Percentiles rank a stretch among this genome's conserved stretches.
Evolutionary conservation across 2,113 vertebrate species (phyloP).

Genomic region (Chrysemys picta): DNA sequence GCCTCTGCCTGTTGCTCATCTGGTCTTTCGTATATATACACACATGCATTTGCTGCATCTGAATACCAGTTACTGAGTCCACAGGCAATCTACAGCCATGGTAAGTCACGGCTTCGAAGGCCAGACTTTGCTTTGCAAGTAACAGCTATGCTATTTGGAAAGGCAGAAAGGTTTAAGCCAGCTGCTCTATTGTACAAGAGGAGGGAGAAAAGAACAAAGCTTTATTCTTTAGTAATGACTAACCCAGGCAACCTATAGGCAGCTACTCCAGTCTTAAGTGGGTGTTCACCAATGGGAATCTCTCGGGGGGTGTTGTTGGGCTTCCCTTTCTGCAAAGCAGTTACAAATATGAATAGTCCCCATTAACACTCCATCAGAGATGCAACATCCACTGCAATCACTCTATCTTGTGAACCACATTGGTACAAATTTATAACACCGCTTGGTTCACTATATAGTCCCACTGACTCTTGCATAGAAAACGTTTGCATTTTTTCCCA

Average conservation of each 20-base stretch:
- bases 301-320: background rate
- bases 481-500: background rate
- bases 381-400: background rate
- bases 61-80: background rate
- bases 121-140: fast-evolving
- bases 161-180: background rate
- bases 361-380: background rate
- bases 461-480: background rate
- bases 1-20: background rate
- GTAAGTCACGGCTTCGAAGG: constrained; percentile 12
- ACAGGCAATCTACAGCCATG: background rate
- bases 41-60: background rate
- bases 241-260: background rate
- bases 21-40: background rate
- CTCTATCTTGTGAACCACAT: background rate
- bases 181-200: fast-evolving
- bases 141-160: background rate
- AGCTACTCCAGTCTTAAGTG: background rate
- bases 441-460: background rate
- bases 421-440: background rate
- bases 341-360: background rate
- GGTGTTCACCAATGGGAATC: fast-evolving
- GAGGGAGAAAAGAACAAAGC: background rate
- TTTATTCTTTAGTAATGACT: constrained; percentile 14
- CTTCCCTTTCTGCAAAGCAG: background rate